Conservation (phyloP, 2,888 invertebrate genomes). For the Andrena bicolor region DNA sequence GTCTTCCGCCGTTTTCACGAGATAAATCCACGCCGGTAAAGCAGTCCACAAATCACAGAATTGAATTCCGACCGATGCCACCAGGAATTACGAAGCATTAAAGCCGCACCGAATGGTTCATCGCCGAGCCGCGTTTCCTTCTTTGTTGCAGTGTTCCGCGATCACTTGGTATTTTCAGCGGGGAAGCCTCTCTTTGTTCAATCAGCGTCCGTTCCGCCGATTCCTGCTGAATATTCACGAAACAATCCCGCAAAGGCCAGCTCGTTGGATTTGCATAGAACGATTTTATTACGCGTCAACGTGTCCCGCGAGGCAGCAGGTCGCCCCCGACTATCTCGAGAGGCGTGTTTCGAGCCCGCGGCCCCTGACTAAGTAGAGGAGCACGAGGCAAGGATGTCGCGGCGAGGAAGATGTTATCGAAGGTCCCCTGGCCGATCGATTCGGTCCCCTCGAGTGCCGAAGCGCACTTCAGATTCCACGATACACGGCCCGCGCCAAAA, state of each 20-base stretch:
- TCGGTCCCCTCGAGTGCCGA: conserved; percentile 1
- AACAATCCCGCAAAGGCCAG: conserved; percentile 15
- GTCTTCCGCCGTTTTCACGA: not conserved
- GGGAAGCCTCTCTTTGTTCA: conserved; percentile 43
- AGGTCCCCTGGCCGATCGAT: conserved; percentile 44
- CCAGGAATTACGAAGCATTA: conserved; percentile 24
- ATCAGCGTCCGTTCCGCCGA: conserved; percentile 27
- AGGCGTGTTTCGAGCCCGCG: not conserved
- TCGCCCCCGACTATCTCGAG: conserved; percentile 7
- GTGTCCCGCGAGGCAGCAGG: conserved; percentile 13
- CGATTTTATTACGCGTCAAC: conserved; percentile 24
- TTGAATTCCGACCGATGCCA: conserved; percentile 21
- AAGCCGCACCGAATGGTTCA: not conserved
- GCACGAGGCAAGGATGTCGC: not conserved
- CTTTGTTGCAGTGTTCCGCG: conserved; percentile 3
- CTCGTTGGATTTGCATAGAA: conserved; percentile 9
- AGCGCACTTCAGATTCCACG: conserved; percentile 15
- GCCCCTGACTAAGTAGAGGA: not conserved
- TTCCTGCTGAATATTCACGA: conserved; percentile 48
- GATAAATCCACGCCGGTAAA: conserved; percentile 2
- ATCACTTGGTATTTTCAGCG: conserved; percentile 9
- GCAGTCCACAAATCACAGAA: conserved; percentile 11
- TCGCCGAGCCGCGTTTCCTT: conserved; percentile 3
- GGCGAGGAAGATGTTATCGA: conserved; percentile 42
- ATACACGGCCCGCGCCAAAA: not conserved